Conservation (phyloP, 35 echinoderm and acorn worm genomes). For the Apostichopus japonicus region DNA sequence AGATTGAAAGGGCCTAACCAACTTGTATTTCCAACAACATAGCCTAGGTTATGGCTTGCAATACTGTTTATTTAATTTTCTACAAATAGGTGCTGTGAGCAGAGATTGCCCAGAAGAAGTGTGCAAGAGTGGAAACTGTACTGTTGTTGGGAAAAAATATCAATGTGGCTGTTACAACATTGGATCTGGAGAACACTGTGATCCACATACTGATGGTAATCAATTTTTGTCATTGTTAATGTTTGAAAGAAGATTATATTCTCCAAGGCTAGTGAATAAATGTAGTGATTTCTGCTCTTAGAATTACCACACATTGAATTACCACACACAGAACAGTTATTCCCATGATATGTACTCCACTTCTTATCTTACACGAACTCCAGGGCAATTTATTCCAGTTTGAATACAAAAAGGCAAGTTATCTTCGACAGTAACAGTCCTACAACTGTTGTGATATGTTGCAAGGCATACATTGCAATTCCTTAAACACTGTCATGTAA, state of each 20-base stretch:
- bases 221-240: neutral
- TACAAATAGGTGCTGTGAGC: neutral
- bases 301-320: neutral
- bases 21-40: no score
- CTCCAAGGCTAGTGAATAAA: neutral
- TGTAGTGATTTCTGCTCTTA: neutral
- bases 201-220: neutral
- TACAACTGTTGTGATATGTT: no score
- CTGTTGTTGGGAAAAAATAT: neutral
- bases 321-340: neutral
- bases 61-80: no score
- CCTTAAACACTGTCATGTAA: no score
- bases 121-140: conserved; percentile 4
- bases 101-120: neutral
- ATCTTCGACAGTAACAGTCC: no score
- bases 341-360: neutral
- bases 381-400: no score
- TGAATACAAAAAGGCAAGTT: no score
- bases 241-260: neutral
- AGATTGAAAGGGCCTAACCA: no score
- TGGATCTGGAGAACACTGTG: neutral
- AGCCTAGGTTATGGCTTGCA: no score
- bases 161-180: conserved; percentile 10
- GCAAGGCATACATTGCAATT: no score
- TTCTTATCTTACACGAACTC: no score